Base-by-base conservation (phyloP, 2,797 vertebrate genomes). In the Ceryle rudis region DNA sequence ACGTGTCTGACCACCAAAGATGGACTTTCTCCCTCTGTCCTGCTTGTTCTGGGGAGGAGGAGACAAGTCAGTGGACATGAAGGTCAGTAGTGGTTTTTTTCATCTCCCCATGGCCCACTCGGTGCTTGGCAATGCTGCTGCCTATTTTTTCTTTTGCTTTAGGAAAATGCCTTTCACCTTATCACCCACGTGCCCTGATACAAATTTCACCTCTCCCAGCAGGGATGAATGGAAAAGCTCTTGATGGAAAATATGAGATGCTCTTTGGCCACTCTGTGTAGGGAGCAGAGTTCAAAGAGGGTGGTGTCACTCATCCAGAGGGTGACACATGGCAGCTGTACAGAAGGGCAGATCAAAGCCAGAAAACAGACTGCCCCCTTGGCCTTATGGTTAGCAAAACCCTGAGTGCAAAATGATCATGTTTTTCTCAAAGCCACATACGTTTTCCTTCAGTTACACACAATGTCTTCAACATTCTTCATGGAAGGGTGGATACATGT, bases 151-250 rank as follows among this genome's bases (percentile, higher is more conserved):
- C 64, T 80, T 80, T 80, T 74, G 70, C 60, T 79, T 57, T 16
- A 65, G 73, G 60, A 80, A 93, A 93, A 94, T 29, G 55, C 19
- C 75, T 95, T 88, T 90, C 82, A 51, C 79, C 89, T 94, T 93
- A 84, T 90, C 89, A 49, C 9, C 58, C 29, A 15, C 62, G 10
- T 51, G 3, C 46, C 35, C 31, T 72, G 87, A 91, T 31, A 79
- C 10, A 61, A 58, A 44, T 54, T 33, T 88, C 61, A 93, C 72
- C 37, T 94, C 75, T 79, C 75, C 79, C 87, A 74, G 72, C 54
- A 25, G 19, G 29, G 55, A 28, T 16, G 10, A 81, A 57, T 89
- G 85, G 85, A 94, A 95, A 96, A 96, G 42, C 62, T 91, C 91
- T 84, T 0, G 0, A 11, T 0, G 70, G 94, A 93, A 97, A 96